Conservation (phyloP, 2,888 invertebrate species). For the Andrena minutula region DNA sequence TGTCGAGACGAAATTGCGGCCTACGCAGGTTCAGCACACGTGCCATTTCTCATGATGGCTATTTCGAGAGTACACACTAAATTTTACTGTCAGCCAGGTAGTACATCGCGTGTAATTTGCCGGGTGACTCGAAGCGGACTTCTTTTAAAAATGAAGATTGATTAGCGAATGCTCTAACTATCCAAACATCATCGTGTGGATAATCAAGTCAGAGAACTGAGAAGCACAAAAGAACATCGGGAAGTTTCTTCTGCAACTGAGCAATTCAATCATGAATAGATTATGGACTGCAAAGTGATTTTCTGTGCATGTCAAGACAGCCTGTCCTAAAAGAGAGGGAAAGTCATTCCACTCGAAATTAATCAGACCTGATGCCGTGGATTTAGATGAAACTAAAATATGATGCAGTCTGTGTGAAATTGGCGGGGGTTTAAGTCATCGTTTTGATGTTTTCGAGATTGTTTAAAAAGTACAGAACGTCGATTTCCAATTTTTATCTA, state of each 20-base stretch:
- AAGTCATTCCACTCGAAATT: too few relatives aligned
- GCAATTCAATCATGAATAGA: neutral
- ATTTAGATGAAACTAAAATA: too few relatives aligned
- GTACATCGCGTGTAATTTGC: constrained; percentile 1
- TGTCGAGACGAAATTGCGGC: constrained; percentile 22
- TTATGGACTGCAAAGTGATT: neutral
- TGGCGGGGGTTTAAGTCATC: too few relatives aligned
- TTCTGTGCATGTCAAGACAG: neutral
- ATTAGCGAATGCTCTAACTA: constrained; percentile 5
- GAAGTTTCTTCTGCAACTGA: constrained; percentile 1
- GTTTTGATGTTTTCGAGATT: too few relatives aligned
- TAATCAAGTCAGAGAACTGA: neutral
- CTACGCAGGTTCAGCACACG: neutral
- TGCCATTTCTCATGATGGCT: constrained; percentile 4
- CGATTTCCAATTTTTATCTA: too few relatives aligned
- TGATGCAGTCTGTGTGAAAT: too few relatives aligned
- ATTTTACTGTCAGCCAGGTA: constrained; percentile 15
- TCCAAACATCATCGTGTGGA: neutral
- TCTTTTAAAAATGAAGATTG: constrained; percentile 6
- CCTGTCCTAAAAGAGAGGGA: neutral
- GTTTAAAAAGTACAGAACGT: too few relatives aligned
- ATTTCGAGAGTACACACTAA: constrained; percentile 14
- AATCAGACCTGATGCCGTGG: too few relatives aligned
- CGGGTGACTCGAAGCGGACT: neutral
- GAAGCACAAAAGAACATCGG: neutral